Evolutionary conservation across 92 coral and sea anemone species (phyloP).

Genomic region (Phenganax subtilis): DNA sequence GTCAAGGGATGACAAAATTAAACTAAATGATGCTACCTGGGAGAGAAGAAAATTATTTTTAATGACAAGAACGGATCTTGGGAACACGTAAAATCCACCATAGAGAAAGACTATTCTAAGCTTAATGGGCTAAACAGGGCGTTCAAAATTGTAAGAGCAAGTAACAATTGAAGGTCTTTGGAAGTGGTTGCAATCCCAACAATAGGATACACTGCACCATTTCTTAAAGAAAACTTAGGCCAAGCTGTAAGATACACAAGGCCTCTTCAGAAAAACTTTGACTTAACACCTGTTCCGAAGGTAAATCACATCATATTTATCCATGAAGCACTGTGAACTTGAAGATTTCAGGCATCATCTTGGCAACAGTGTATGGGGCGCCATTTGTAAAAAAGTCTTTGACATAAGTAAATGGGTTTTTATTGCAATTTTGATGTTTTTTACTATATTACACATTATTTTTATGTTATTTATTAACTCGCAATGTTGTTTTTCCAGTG

Average conservation of each 20-base stretch:
- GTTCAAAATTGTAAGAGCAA: conserved; percentile 39
- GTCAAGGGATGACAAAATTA: conserved; percentile 29
- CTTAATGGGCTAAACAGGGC: conserved; percentile 32
- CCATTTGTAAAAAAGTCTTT: too few relatives aligned
- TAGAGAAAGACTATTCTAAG: conserved; percentile 42
- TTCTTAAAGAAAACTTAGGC: conserved; percentile 41
- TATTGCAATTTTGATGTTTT: too few relatives aligned
- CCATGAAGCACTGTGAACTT: too few relatives aligned
- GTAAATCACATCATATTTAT: background rate
- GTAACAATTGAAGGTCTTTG: conserved; percentile 27
- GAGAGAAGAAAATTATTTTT: conserved; percentile 50
- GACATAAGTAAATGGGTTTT: too few relatives aligned
- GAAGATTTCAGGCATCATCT: too few relatives aligned
- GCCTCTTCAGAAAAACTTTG: conserved; percentile 42
- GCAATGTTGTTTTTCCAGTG: too few relatives aligned
- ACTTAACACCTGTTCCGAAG: conserved; percentile 1
- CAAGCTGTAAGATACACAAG: conserved; percentile 49
- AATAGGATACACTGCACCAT: conserved; percentile 45
- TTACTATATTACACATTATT: too few relatives aligned
- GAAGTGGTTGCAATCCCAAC: conserved; percentile 34
- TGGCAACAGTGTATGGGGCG: background rate
- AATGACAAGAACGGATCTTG: conserved; percentile 41
- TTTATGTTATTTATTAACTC: too few relatives aligned
- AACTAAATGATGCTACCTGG: conserved; percentile 45
- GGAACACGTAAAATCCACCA: conserved; percentile 23